Conservation (phyloP, 2,113 vertebrate genomes). For the Nansenia antarctica region DNA sequence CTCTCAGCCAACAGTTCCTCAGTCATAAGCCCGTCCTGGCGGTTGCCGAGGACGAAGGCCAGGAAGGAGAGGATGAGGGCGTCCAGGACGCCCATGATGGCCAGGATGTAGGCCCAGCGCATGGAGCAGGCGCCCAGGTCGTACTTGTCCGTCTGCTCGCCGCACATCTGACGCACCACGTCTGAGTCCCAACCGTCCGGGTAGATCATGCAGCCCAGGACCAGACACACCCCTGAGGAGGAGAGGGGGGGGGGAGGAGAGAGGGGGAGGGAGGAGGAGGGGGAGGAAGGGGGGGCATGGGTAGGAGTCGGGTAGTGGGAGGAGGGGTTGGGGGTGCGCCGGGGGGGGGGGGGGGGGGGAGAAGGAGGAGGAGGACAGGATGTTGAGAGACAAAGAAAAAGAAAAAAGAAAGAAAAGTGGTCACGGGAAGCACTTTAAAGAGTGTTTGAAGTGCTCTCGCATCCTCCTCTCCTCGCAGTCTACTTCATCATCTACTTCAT, state of each 20-base stretch:
- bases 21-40: slow-evolving; percentile 94
- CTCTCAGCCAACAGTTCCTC: slow-evolving; percentile 95
- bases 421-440: too few species aligned
- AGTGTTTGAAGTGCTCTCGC: too few species aligned
- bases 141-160: slow-evolving; percentile 96
- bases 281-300: not conserved
- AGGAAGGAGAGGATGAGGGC: slow-evolving; percentile 96
- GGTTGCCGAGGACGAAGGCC: slow-evolving; percentile 95
- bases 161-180: slow-evolving; percentile 91
- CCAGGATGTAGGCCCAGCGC: slow-evolving; percentile 95
- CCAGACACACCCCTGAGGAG: slow-evolving; percentile 85
- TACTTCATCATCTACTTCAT: too few species aligned
- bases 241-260: too few species aligned
- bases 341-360: not conserved
- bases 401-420: too few species aligned
- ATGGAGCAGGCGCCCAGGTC: slow-evolving; percentile 92
- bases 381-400: not conserved
- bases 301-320: not conserved
- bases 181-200: slow-evolving; percentile 96
- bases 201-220: slow-evolving; percentile 96
- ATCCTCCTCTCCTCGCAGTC: too few species aligned
- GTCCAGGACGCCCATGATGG: slow-evolving; percentile 95
- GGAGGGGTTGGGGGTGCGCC: not conserved
- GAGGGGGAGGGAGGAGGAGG: not conserved
- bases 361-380: not conserved